phyloP scores from a whole-genome alignment of 2,797 vertebrate genomes.

The Zalophus californianus region DNA sequence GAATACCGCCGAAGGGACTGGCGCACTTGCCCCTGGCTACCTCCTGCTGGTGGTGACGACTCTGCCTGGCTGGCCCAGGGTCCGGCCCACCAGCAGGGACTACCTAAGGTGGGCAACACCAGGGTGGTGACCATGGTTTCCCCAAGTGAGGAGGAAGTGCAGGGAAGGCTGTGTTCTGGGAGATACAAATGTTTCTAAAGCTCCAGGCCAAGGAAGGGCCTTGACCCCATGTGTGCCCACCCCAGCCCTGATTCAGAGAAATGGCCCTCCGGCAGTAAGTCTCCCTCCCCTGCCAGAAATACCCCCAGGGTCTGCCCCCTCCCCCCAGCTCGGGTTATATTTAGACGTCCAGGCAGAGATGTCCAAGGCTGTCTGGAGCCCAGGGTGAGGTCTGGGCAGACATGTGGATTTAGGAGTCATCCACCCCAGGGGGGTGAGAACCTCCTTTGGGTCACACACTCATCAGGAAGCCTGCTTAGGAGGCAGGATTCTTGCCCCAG shows the following conservation, averaged over 20 bases:
- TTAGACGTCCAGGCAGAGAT: not conserved
- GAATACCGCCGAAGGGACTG: rapidly evolving
- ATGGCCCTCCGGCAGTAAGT: not conserved
- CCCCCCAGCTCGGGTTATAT: not conserved
- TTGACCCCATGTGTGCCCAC: too few species aligned
- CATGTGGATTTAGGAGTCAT: not conserved
- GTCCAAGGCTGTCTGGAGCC: not conserved
- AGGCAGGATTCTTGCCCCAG: rapidly evolving
- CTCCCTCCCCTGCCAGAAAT: not conserved
- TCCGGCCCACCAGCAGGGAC: not conserved
- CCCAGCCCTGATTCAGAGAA: not conserved
- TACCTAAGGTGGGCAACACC: not conserved
- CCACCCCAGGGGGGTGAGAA: not conserved
- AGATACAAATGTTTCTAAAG: not conserved
- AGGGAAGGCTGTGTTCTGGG: not conserved
- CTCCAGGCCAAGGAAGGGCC: not conserved
- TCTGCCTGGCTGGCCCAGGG: not conserved
- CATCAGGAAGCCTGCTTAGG: not conserved
- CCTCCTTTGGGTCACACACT: not conserved
- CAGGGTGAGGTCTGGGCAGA: not conserved
- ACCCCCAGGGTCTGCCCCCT: not conserved
- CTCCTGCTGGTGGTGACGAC: not conserved
- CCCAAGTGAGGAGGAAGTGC: not conserved
- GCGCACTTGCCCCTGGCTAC: not conserved
- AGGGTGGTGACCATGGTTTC: not conserved